Conservation (phyloP, 2,888 invertebrate genomes). For the Notocelia uddmanniana region DNA sequence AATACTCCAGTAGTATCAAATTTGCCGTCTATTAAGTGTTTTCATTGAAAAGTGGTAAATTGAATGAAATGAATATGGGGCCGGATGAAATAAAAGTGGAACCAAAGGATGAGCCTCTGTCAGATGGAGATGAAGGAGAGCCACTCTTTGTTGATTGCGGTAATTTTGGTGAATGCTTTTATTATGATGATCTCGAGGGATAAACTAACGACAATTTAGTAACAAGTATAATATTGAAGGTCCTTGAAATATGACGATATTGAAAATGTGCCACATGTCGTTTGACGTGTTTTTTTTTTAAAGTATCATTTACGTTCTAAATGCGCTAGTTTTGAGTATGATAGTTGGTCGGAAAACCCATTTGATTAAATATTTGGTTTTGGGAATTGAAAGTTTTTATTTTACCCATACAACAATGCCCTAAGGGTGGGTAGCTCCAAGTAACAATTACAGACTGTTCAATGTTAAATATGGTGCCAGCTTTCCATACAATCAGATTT, state of each 20-base stretch:
- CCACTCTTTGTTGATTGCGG: constrained; percentile 5
- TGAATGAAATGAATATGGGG: constrained; percentile 4
- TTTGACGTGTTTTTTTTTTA: neutral
- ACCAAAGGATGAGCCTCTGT: constrained; percentile 14
- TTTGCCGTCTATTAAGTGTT: neutral
- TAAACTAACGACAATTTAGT: neutral
- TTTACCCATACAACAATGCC: no score
- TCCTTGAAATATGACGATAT: neutral
- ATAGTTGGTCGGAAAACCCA: no score
- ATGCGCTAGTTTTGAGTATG: no score
- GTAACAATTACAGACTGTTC: no score
- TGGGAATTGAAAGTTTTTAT: no score
- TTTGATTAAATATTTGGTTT: no score
- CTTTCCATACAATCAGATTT: no score
- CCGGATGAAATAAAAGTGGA: neutral
- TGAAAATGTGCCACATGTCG: neutral
- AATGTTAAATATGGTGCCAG: no score
- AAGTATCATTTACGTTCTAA: no score
- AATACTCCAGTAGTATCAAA: neutral
- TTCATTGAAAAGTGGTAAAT: neutral
- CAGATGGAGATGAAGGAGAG: neutral
- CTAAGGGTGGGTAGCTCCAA: no score
- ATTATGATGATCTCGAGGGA: neutral
- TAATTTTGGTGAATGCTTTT: constrained; percentile 24
- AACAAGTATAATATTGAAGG: neutral